A percentile compares a stretch with the other conserved stretches of the same genome.
Conservation (phyloP, 1,140 invertebrate species). For the Geopemphigus sp. region DNA sequence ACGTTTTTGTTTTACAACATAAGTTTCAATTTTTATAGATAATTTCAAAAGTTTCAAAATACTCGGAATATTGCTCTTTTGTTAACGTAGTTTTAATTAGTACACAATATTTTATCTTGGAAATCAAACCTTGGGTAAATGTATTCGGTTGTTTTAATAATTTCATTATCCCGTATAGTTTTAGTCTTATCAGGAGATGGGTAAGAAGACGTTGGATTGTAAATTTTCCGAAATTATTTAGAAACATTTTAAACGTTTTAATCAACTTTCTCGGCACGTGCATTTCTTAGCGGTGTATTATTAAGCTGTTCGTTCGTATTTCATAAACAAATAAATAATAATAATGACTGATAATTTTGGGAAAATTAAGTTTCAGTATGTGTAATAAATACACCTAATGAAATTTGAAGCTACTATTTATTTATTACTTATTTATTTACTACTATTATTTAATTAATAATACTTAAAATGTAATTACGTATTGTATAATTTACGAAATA, state of each 20-base stretch:
- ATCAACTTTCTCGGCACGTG: background rate
- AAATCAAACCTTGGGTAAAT: background rate
- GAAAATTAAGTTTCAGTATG: background rate
- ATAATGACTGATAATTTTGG: background rate
- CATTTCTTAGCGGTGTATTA: background rate
- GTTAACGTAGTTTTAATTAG: background rate
- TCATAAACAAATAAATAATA: background rate
- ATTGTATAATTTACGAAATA: conserved; percentile 4
- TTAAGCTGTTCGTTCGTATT: background rate
- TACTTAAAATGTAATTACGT: too few species aligned
- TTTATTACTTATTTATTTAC: too few species aligned
- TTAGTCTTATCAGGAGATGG: background rate
- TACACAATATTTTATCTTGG: background rate
- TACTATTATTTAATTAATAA: too few species aligned
- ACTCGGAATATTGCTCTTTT: background rate
- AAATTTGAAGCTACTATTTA: too few species aligned
- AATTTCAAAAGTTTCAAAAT: background rate
- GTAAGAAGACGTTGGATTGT: background rate
- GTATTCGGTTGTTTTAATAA: background rate
- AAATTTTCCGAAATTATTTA: background rate
- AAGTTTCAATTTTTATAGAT: background rate
- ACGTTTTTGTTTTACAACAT: background rate
- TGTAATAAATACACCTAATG: background rate
- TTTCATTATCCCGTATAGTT: background rate
- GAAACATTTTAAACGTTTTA: background rate